These are phyloP conservation scores for Acleris literana DNA, from an alignment of 2,888 invertebrate genomes.

Conservation along the genomic window DNA sequence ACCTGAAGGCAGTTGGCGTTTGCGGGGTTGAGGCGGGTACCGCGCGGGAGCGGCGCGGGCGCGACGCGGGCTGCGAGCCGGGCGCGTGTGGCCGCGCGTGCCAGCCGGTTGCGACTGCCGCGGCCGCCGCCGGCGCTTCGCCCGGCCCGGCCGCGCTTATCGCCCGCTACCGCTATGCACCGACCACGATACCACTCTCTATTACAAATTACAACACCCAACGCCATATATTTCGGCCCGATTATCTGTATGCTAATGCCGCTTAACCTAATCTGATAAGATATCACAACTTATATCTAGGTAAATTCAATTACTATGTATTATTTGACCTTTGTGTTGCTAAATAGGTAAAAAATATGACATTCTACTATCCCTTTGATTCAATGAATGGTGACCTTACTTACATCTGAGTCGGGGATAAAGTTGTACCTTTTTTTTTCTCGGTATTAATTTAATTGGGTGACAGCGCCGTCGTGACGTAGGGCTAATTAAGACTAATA, in stretches of 20 bases:
- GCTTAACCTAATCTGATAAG: slow-evolving; percentile 3
- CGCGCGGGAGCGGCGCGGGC: slow-evolving; percentile 55
- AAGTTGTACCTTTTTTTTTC: slow-evolving; percentile 20
- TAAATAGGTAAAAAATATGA: slow-evolving; percentile 22
- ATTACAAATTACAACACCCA: slow-evolving; percentile 22
- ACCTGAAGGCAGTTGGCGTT: slow-evolving; percentile 64
- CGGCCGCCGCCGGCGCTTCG: slow-evolving; percentile 50
- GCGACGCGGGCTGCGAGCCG: slow-evolving; percentile 59
- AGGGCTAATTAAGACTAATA: slow-evolving; percentile 23
- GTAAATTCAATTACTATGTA: slow-evolving; percentile 6
- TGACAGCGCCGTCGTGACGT: slow-evolving; percentile 14
- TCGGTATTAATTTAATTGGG: slow-evolving; percentile 26
- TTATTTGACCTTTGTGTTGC: slow-evolving; percentile 17
- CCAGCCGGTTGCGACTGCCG: slow-evolving; percentile 76
- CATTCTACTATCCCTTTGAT: slow-evolving; percentile 26
- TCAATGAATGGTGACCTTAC: slow-evolving; percentile 31
- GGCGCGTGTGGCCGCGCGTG: slow-evolving; percentile 78
- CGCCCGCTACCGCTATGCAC: slow-evolving; percentile 54
- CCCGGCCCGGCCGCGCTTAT: slow-evolving; percentile 70
- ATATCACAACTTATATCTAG: slow-evolving; percentile 9
- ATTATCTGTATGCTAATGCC: neutral
- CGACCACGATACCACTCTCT: slow-evolving; percentile 16
- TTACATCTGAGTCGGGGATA: slow-evolving; percentile 27
- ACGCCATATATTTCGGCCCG: slow-evolving; percentile 16
- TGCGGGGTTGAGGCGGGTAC: slow-evolving; percentile 44